Base-by-base conservation (phyloP, 2,113 vertebrate species). In the Lagopus leucura region DNA sequence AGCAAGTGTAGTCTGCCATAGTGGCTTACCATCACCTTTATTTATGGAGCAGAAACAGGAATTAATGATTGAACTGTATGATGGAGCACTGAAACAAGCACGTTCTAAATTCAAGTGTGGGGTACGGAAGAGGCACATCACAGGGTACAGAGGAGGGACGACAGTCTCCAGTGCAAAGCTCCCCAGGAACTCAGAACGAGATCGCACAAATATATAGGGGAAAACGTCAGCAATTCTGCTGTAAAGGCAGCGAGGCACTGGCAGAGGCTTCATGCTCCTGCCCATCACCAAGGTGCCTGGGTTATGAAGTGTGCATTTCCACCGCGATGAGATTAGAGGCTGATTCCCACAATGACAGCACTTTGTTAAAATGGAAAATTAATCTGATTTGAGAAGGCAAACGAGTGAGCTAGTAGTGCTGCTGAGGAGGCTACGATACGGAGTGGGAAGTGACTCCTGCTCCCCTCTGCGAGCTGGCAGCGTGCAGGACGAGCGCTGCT, bases 91-190 rank as follows among this genome's bases (percentile, higher is more conserved):
- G 61, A 21, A 89, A 70, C 11, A 72, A 19, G 2, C 14, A 24
- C 28, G 18, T 66, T 66, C 34, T 34, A 32, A 65, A 69, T 24
- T 38, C 43, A 58, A 60, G 58, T 60, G 60, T 14, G 20, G 67
- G 84, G 25, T 0, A 0, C 0, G 6, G 38, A 32, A 69, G 47
- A 54, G 40, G 36, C 32, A 7, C 0, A 0, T 10, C 65, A 6
- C 25, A 8, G 19, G 36, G 34, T 10, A 9, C 47, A 15, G 25
- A 43, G 24, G 10, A 6, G 34, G n/a, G 36, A 24, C 1, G 18
- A 42, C 2, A 5, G 2, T 43, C 30, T 32, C 22, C 0, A 0
- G 4, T 18, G 40, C 11, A 60, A 60, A 65, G 45, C 13, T 27
- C 60, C 12, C 2, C 6, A 8, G n/a, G n/a, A 15, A 22, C 70